These are phyloP conservation scores for Symphodus melops DNA, from an alignment of 2,113 vertebrate species.

Conservation along the genomic window DNA sequence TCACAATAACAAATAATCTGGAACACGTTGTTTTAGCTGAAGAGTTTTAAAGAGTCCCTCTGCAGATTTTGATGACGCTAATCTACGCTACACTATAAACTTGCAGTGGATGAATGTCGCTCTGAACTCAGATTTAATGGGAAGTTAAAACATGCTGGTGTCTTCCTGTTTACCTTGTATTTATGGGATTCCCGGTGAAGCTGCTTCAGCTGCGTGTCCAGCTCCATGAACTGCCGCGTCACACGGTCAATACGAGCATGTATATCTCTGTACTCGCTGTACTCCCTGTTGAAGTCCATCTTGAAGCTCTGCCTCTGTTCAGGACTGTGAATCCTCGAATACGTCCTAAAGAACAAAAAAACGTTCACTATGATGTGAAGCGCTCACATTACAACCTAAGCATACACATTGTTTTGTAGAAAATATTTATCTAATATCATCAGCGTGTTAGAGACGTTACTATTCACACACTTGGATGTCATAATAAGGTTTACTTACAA, in stretches of 20 bases:
- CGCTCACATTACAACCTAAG: too few species aligned
- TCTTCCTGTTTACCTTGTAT: slow-evolving; percentile 85
- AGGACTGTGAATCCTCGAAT: slow-evolving; percentile 83
- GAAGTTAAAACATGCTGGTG: neutral
- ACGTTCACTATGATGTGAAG: neutral
- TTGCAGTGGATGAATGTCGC: too few species aligned
- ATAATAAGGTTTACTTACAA: slow-evolving; percentile 82
- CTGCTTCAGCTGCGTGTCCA: slow-evolving; percentile 89
- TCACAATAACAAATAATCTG: too few species aligned
- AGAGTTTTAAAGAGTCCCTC: too few species aligned
- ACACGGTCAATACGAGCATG: slow-evolving; percentile 91
- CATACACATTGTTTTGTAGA: too few species aligned
- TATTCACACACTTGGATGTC: neutral
- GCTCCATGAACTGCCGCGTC: slow-evolving; percentile 89
- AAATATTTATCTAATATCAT: too few species aligned
- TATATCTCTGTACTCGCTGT: slow-evolving; percentile 90
- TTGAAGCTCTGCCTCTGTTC: slow-evolving; percentile 93
- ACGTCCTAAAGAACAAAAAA: slow-evolving; percentile 82
- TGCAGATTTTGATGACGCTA: too few species aligned
- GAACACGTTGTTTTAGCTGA: too few species aligned
- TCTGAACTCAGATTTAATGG: too few species aligned
- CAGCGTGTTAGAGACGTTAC: neutral
- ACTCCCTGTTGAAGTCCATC: slow-evolving; percentile 92
- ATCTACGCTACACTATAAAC: too few species aligned
- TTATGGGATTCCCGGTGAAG: slow-evolving; percentile 87